Percentiles rank a stretch among this genome's conserved stretches.
phyloP scores from a whole-genome alignment of 2,888 invertebrate species.

The Rhagonycha fulva region DNA sequence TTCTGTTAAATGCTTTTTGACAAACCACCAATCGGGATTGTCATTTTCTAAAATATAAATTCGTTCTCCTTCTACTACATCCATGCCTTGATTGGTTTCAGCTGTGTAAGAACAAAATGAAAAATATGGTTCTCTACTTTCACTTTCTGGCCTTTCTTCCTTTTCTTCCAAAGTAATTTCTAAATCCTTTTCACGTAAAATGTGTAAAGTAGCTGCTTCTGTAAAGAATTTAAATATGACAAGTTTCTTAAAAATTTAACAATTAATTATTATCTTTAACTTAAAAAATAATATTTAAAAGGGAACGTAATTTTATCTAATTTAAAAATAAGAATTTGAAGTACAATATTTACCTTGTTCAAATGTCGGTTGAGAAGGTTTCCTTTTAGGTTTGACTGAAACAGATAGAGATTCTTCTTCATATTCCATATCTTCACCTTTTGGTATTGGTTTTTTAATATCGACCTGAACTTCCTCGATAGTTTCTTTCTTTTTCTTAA shows the following conservation, averaged over 20 bases:
- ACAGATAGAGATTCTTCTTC: slow-evolving; percentile 73
- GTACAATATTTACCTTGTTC: slow-evolving; percentile 64
- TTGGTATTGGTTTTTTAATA: slow-evolving; percentile 59
- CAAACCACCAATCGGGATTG: slow-evolving; percentile 92
- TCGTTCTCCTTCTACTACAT: slow-evolving; percentile 87
- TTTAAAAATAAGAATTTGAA: not conserved
- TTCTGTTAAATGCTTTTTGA: slow-evolving; percentile 84
- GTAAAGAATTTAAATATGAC: slow-evolving; percentile 32
- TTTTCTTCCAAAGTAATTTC: slow-evolving; percentile 49
- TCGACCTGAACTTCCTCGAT: slow-evolving; percentile 64
- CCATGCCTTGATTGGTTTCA: slow-evolving; percentile 85
- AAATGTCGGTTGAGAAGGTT: slow-evolving; percentile 67
- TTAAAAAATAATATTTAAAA: no score
- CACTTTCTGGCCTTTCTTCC: slow-evolving; percentile 56
- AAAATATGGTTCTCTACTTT: slow-evolving; percentile 78
- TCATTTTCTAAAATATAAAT: slow-evolving; percentile 81
- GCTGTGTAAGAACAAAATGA: slow-evolving; percentile 85
- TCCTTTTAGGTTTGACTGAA: slow-evolving; percentile 71
- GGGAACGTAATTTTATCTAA: no score
- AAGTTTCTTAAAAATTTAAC: not conserved
- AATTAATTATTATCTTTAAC: no score
- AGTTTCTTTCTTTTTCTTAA: slow-evolving; percentile 66
- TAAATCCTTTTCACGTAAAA: slow-evolving; percentile 50
- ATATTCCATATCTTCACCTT: slow-evolving; percentile 56
- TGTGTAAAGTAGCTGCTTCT: slow-evolving; percentile 55